phyloP scores from a whole-genome alignment of 2,797 vertebrate genomes.

The Pempheris klunzingeri region DNA sequence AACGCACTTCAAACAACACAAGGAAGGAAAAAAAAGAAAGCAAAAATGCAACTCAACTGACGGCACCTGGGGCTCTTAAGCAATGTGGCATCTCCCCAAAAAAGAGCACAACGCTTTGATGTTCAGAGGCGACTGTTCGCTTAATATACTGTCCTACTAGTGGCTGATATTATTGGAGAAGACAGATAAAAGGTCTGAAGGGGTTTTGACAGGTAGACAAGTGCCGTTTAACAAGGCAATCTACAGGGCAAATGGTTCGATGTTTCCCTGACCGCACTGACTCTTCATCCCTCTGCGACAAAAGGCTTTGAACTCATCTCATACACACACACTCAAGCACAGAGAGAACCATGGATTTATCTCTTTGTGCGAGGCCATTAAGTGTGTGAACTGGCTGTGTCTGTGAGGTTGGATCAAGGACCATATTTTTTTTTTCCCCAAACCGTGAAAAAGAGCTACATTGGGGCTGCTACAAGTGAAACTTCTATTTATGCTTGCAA shows the following conservation, averaged over 20 bases:
- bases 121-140: constrained; percentile 57
- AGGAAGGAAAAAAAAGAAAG: not conserved
- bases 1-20: constrained; percentile 60
- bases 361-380: constrained; percentile 55
- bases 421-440: constrained; percentile 20
- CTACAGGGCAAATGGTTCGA: constrained; percentile 60
- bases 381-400: constrained; percentile 56
- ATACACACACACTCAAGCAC: constrained; percentile 12
- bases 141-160: constrained; percentile 44
- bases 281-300: constrained; percentile 60
- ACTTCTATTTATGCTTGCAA: constrained; percentile 25
- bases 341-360: constrained; percentile 45
- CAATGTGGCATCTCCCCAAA: constrained; percentile 35
- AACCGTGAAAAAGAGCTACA: constrained; percentile 23
- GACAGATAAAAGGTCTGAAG: constrained; percentile 63
- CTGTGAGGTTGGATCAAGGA: constrained; percentile 53
- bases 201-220: constrained; percentile 75
- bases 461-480: constrained; percentile 16
- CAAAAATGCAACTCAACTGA: constrained; percentile 19
- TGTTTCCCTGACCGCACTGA: constrained; percentile 66
- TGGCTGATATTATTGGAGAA: constrained; percentile 64
- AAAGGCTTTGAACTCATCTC: constrained; percentile 59
- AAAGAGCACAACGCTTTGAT: constrained; percentile 53
- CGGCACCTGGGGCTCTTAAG: constrained; percentile 50
- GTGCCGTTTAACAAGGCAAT: constrained; percentile 76